Base-by-base conservation (phyloP, 2,797 vertebrate genomes). In the Knipowitschia caucasica region DNA sequence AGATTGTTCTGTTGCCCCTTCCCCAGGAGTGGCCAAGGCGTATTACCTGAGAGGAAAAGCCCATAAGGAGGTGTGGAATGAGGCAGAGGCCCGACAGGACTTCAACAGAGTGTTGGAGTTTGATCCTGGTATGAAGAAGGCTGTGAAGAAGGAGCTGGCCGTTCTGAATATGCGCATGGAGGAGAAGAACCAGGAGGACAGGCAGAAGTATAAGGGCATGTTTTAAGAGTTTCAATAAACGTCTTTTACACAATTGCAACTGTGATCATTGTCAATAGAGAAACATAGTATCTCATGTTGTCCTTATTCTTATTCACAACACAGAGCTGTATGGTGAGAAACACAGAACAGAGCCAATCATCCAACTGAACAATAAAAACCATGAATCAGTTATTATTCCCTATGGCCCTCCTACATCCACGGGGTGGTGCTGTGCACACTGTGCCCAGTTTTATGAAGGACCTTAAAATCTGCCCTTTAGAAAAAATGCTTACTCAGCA, bases 51-150 rank as follows among this genome's bases (percentile, higher is more conserved):
- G 93, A 5, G 94, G 85, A 17, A 92, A 92, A 61, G 93, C 94
- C 6, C 90, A 95, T 12, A 62, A 87, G 1, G 92, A 94, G 70
- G 93, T 93, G 59, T 95, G 93, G 93, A 93, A 94, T 0, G 92
- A 93, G 69, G 86, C 80, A 0, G 92, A 94, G 71, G 94, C 93
- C 49, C 90, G 82, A 69, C 89, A 88, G 2, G 93, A 95, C 80
- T 93, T 93, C 75, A 79, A 82, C 71, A 89, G 88, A 47, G 94
- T 93, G 52, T 74, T 94, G 70, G 93, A 95, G 59, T 74, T 94
- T 66, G 88, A 93, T 46, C 92, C 91, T 0, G 60, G 80, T 50
- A 92, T 95, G 92, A 88, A 77, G 59, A 93, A 92, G 75, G 62
- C 76, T 0, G 86, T 95, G 33, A 91, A 71, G 53, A 89, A 80